Evolutionary conservation across 2,888 invertebrate genomes (phyloP), one percentile per base, ranked within the genome.

Genomic region (Heliconius aoede): DNA sequence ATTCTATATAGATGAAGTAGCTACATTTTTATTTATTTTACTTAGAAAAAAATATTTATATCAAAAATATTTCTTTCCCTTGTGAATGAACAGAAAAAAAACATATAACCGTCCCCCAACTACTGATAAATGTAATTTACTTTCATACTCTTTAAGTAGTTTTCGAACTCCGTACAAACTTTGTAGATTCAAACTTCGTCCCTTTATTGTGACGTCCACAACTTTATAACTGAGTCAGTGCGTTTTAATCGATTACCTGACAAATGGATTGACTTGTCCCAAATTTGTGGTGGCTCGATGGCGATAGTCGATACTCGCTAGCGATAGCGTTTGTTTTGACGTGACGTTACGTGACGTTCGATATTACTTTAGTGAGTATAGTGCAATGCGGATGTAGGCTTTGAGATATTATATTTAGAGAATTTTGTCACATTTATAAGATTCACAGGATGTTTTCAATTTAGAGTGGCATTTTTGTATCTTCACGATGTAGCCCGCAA

Each of bases 181-280:
- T 72, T 9, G 30, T 26, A 13, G 21, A 72, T 60, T 61, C 51
- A 55, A 69, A 69, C 55, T 69, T 69, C 32, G n/a, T 15, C 15
- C 69, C 69, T 55, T 32, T 51, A 69, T 69, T 30, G 26, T 40
- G 32, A 28, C 15, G 26, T 60, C 24, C 7, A 26, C 26, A 61
- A 61, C 40, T 72, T 40, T 61, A 60, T n/a, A 28, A 72, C 72
- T 60, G 58, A 69, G 30, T 69, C 51, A 72, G 60, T 61, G 61
- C 60, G 72, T 60, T 58, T 60, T 61, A 61, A 72, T 72, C 72
- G 72, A 72, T 72, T 72, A 60, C 60, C 72, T 72, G 72, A 60
- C 61, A 72, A 72, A 60, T 60, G 72, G 72, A 72, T 72, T 72
- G 61, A 72, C 72, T 72, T 72, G 72, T 61, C 40, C 72, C 26